These are phyloP conservation scores for Medauroidea extradentata DNA, from an alignment of 1,140 invertebrate genomes.

Conservation along the genomic window DNA sequence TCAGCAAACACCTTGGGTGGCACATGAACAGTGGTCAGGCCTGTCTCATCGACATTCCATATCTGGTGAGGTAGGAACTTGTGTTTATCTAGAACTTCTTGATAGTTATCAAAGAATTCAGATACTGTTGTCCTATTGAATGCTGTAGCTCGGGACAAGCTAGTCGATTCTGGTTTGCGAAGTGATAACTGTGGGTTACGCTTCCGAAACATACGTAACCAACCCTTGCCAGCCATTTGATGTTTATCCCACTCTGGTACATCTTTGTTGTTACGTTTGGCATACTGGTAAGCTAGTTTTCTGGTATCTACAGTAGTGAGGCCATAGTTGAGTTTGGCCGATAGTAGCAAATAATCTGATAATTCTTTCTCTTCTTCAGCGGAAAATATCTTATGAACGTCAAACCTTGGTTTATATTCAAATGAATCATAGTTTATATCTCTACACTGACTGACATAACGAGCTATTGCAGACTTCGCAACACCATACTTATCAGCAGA, in stretches of 20 bases:
- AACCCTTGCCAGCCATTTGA: background rate
- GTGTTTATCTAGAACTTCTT: conserved; percentile 14
- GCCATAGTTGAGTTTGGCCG: background rate
- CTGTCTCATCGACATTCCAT: conserved; percentile 44
- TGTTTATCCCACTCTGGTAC: background rate
- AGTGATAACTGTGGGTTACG: conserved; percentile 37
- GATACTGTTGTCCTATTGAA: conserved; percentile 44
- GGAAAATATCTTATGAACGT: background rate
- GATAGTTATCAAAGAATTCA: conserved; percentile 39
- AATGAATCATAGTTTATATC: background rate
- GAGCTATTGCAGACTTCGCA: background rate
- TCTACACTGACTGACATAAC: too few relatives aligned
- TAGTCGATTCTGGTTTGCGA: conserved; percentile 40
- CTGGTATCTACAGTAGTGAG: background rate
- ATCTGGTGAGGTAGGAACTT: conserved; percentile 26
- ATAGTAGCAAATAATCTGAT: background rate
- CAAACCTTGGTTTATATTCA: background rate
- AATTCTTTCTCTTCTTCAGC: background rate
- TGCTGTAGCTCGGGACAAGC: conserved; percentile 37
- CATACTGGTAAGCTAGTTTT: background rate
- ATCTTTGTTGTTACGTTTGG: background rate
- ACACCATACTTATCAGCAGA: background rate
- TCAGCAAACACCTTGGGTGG: conserved; percentile 36
- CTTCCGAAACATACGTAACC: conserved; percentile 15
- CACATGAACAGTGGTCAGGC: conserved; percentile 44